These are phyloP conservation scores for Patella caerulea DNA, from an alignment of 2,888 invertebrate species.

Conservation along the genomic window DNA sequence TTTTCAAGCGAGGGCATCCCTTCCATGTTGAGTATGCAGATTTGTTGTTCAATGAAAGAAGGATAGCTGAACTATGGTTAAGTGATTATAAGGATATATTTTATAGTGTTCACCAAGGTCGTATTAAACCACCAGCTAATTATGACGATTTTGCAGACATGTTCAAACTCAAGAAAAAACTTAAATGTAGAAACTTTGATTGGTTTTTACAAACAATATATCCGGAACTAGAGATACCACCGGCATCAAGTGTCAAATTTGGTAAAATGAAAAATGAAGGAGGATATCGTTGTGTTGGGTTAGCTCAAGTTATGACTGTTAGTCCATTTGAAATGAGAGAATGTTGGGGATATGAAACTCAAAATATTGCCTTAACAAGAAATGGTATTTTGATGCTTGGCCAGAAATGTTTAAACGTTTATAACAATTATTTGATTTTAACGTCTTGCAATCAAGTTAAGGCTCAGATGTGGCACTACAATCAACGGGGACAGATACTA, in stretches of 20 bases:
- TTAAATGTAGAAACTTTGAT: conserved; percentile 19
- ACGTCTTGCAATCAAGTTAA: conserved; percentile 11
- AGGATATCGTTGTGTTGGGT: conserved; percentile 16
- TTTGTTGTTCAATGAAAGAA: conserved; percentile 20
- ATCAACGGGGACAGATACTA: background rate
- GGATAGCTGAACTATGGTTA: conserved; percentile 25
- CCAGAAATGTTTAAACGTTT: conserved; percentile 13
- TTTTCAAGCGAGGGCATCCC: conserved; percentile 24
- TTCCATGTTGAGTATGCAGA: conserved; percentile 23
- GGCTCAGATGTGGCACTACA: conserved; percentile 11
- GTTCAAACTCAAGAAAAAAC: conserved; percentile 3
- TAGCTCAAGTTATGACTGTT: background rate
- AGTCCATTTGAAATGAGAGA: conserved; percentile 13
- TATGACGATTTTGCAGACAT: conserved; percentile 13
- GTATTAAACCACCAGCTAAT: conserved; percentile 9
- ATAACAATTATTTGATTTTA: conserved; percentile 18
- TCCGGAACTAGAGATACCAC: conserved; percentile 20
- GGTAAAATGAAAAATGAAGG: conserved; percentile 18
- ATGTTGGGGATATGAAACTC: conserved; percentile 16
- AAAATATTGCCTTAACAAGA: conserved; percentile 11
- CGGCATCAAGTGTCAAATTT: conserved; percentile 13
- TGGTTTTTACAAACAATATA: conserved; percentile 22
- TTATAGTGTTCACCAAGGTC: conserved; percentile 22
- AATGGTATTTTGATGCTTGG: conserved; percentile 16
- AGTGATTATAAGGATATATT: conserved; percentile 21